Percentiles rank a stretch among this genome's conserved stretches.
phyloP scores from a whole-genome alignment of 2,113 vertebrate genomes.

The Stigmatopora nigra region DNA sequence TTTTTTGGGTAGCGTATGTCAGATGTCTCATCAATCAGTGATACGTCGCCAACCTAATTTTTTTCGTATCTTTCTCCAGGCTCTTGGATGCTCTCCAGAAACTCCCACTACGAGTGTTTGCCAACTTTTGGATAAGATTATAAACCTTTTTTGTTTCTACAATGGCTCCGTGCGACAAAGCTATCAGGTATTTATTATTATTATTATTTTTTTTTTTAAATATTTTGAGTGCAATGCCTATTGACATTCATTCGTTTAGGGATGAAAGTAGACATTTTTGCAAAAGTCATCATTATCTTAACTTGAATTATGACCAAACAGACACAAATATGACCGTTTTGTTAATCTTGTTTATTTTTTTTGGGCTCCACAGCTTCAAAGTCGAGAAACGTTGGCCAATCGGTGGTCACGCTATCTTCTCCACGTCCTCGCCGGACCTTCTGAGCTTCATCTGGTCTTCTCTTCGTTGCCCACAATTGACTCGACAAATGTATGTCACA shows the following conservation, averaged over 20 bases:
- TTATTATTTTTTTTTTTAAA: background rate
- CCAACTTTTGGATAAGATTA: conserved; percentile 79
- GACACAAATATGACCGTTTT: background rate
- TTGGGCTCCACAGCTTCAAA: conserved; percentile 45
- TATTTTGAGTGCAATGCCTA: background rate
- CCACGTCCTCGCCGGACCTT: conserved; percentile 72
- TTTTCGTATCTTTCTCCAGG: conserved; percentile 67
- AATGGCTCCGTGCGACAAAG: conserved; percentile 73
- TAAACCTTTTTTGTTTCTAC: conserved; percentile 85
- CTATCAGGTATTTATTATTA: conserved; percentile 78
- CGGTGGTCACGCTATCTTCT: conserved; percentile 77
- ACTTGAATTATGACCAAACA: background rate
- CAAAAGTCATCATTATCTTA: too few relatives aligned
- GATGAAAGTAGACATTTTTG: background rate
- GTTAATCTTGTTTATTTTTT: background rate
- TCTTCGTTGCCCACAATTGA: conserved; percentile 82
- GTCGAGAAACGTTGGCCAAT: conserved; percentile 61
- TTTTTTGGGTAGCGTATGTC: conserved; percentile 56
- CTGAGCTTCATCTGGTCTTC: conserved; percentile 79
- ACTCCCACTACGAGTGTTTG: conserved; percentile 79
- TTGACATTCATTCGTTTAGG: background rate
- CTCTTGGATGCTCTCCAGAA: conserved; percentile 78
- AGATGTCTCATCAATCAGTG: background rate
- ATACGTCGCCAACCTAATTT: conserved; percentile 7
- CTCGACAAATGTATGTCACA: conserved; percentile 72